These are phyloP conservation scores for Dromiciops gliroides DNA, from an alignment of 2,113 vertebrate genomes.

Conservation along the genomic window DNA sequence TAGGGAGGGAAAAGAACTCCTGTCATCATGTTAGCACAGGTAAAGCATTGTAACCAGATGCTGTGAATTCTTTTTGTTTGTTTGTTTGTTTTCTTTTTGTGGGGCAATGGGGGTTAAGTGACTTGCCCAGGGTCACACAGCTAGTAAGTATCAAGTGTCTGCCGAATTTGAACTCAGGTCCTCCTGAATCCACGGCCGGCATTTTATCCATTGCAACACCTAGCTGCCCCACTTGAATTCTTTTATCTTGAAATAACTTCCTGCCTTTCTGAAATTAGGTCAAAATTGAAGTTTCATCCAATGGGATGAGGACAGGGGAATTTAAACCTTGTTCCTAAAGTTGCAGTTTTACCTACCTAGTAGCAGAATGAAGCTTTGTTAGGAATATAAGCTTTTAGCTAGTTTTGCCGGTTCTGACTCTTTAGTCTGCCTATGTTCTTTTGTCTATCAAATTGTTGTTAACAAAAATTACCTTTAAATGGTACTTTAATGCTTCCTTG, in stretches of 20 bases:
- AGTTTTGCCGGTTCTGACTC: conserved; percentile 24
- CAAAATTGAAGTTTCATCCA: conserved; percentile 8
- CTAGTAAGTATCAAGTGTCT: no score
- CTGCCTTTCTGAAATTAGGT: conserved; percentile 14
- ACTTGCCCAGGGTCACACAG: no score
- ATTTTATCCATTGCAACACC: no score
- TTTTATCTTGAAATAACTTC: neutral
- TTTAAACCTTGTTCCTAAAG: neutral
- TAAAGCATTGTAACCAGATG: neutral
- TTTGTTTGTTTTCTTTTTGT: no score
- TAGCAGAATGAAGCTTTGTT: neutral
- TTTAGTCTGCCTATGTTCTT: neutral
- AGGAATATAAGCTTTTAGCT: neutral
- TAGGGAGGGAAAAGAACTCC: conserved; percentile 9
- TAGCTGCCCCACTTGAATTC: no score
- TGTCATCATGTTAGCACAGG: conserved; percentile 33
- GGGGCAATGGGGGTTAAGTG: no score
- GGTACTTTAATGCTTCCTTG: no score
- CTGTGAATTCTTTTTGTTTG: neutral
- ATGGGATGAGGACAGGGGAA: conserved; percentile 10
- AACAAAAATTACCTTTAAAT: neutral
- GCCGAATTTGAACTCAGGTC: no score
- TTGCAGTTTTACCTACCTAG: neutral
- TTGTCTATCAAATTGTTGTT: neutral
- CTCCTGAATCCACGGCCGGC: no score